phyloP scores from a whole-genome alignment of 2,888 invertebrate species.

The Meandrusa payeni region DNA sequence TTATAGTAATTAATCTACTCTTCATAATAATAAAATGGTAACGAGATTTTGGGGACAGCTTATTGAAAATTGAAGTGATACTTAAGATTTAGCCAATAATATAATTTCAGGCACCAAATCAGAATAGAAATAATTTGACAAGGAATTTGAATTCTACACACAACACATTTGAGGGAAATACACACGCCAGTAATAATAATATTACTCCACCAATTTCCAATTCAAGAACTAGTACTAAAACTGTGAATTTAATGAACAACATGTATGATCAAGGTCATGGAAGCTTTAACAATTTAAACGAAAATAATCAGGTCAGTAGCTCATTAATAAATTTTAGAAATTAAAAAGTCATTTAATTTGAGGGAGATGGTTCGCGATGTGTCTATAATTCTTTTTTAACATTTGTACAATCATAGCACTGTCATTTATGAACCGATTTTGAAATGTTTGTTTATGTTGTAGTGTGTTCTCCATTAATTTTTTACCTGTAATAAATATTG shows the following conservation, averaged over 20 bases:
- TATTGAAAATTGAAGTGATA: no score
- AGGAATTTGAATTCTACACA: constrained; percentile 69
- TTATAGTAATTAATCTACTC: no score
- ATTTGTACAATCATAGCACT: no score
- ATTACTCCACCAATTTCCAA: constrained; percentile 52
- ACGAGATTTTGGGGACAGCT: no score
- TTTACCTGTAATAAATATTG: not conserved
- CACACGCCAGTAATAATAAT: constrained; percentile 61
- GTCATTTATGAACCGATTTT: no score
- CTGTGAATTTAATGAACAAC: constrained; percentile 71
- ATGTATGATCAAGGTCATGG: constrained; percentile 73
- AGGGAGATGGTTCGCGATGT: no score
- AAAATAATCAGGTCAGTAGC: constrained; percentile 63
- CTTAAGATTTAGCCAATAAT: no score
- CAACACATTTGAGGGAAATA: constrained; percentile 63
- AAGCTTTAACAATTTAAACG: constrained; percentile 65
- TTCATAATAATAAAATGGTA: no score
- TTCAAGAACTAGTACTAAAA: constrained; percentile 60
- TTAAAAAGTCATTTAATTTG: no score
- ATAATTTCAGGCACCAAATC: constrained; percentile 63
- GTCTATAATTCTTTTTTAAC: no score
- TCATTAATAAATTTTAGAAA: no score
- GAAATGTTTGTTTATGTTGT: not conserved
- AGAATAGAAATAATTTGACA: constrained; percentile 69
- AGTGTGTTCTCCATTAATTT: not conserved